Base-by-base conservation (phyloP, 1,140 invertebrate genomes). In the Pogonomyrmex barbatus region DNA sequence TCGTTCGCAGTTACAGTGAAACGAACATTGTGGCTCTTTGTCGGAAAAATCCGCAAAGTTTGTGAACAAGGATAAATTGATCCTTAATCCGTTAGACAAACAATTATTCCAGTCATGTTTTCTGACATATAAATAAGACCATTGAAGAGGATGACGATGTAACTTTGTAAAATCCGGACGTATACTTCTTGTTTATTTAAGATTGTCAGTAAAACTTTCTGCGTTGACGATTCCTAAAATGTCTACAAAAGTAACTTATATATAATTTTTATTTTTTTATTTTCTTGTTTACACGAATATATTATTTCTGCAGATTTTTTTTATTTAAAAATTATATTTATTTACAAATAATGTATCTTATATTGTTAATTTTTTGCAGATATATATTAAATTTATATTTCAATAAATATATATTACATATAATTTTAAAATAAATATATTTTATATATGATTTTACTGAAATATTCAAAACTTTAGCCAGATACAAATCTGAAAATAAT, bases 1-100 rank as follows among this genome's bases (percentile, higher is more conserved):
- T 75, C 75, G 50, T 67, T 65, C 75, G 33, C 60, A 5, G 47
- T 78, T 85, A 67, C 24, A 56, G 24, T 24, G 52, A 85, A 85
- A 85, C 62, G 82, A 33, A 52, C 47, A 45, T 36, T 8, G 6
- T 42, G 36, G 47, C 30, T 24, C 24, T 71, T 86, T 63, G 36
- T 73, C 47, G 24, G 12, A 42, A 84, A 78, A 36, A 62, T 54
- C 14, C 68, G 79, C 52, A 10, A 12, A 79, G n/a, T 81, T 47
- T 42, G 42, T 33, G n/a, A 36, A 30, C 12, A 36, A 6, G n/a
- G 54, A 58, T 71, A 47, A 24, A 73, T 73, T 36, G 33, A 60
- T n/a, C 36, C 47, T 62, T 73, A 47, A 83, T 60, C n/a, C 42
- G 42, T 30, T 47, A 56, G 24, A 82, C 50, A 6, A 24, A 52